Conservation (phyloP, 2,113 vertebrate genomes). For the Muscicapa adusta region DNA sequence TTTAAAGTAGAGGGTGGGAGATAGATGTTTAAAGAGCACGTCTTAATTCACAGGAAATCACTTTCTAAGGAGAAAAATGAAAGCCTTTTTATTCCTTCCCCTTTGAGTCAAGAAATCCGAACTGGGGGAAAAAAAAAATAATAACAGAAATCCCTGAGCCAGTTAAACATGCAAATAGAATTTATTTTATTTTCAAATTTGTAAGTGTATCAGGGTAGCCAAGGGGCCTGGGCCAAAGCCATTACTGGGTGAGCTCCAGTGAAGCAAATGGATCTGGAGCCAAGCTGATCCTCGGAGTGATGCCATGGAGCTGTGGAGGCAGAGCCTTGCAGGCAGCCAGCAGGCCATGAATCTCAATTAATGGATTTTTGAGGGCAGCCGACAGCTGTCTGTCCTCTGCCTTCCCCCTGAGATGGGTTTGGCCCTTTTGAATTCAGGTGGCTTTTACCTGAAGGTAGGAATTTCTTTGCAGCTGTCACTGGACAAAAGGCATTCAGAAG, state of each 20-base stretch:
- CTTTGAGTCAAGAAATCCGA: conserved; percentile 28
- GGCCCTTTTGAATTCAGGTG: not conserved
- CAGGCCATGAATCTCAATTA: not conserved
- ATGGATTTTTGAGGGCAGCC: not conserved
- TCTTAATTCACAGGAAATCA: conserved; percentile 66
- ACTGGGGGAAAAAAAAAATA: not conserved
- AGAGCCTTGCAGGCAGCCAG: not conserved
- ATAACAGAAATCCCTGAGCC: conserved; percentile 4
- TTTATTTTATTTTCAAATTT: conserved; percentile 46
- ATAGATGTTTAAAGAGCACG: conserved; percentile 43
- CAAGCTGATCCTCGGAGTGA: conserved; percentile 42
- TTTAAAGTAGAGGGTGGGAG: conserved; percentile 38
- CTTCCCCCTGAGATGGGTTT: not conserved
- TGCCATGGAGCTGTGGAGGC: not conserved
- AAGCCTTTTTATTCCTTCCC: not conserved
- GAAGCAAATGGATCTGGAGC: conserved; percentile 1
- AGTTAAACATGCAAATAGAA: conserved; percentile 57
- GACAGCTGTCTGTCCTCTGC: conserved; percentile 22
- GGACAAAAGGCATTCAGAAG: not conserved
- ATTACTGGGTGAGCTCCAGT: conserved; percentile 48
- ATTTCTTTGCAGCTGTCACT: not conserved
- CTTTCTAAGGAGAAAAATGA: conserved; percentile 52
- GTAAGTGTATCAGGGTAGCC: conserved; percentile 27
- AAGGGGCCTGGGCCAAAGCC: conserved; percentile 45
- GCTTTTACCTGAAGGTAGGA: not conserved